These are phyloP conservation scores for Frankliniella intonsa DNA, from an alignment of 2,888 invertebrate species.

Conservation along the genomic window DNA sequence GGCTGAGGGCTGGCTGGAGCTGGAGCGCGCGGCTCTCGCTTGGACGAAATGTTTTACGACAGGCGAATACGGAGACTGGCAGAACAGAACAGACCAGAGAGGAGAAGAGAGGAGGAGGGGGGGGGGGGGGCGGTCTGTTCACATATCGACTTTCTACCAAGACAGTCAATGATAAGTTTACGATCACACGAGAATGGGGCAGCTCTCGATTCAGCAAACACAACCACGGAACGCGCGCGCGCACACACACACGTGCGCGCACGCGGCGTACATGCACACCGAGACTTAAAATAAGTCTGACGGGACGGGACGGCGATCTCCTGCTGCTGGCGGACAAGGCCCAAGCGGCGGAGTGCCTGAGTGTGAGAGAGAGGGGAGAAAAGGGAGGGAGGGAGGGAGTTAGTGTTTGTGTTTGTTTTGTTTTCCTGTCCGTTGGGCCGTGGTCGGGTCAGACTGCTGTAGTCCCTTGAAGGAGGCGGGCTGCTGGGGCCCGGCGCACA, in stretches of 20 bases:
- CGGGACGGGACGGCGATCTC: background rate
- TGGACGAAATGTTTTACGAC: constrained; percentile 1
- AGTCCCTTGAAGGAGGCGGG: no score
- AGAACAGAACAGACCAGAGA: background rate
- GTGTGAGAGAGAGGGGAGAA: no score
- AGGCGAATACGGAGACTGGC: background rate
- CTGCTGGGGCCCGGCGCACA: no score
- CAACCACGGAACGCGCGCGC: background rate
- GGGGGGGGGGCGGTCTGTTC: background rate
- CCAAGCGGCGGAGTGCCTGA: no score
- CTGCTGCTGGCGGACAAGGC: background rate
- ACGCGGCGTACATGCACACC: background rate
- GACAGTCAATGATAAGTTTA: constrained; percentile 6
- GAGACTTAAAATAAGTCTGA: background rate
- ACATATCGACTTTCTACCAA: background rate
- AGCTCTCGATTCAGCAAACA: no score
- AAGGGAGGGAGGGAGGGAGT: no score
- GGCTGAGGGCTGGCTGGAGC: no score
- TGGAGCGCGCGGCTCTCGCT: no score
- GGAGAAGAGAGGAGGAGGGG: background rate
- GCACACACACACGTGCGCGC: background rate
- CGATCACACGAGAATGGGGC: background rate
- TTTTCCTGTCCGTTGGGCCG: no score
- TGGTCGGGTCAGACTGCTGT: no score
- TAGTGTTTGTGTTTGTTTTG: no score